A percentile compares a stretch with the other conserved stretches of the same genome.
Conservation (phyloP, 2,113 vertebrate species). For the Ornithorhynchus anatinus region DNA sequence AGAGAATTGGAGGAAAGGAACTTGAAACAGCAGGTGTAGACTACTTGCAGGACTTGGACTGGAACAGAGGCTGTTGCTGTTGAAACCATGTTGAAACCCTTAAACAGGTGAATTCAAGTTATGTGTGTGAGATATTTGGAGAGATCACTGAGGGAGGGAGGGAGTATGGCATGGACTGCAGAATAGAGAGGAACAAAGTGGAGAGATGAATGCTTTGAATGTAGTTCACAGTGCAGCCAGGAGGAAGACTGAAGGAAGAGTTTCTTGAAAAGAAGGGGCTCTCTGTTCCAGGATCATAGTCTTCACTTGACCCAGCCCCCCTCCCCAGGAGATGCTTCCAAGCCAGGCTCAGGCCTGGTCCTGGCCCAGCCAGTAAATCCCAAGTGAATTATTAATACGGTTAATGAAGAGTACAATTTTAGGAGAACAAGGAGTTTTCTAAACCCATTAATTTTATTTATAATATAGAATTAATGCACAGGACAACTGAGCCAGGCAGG, state of each 20-base stretch:
- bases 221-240: no score
- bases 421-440: slow-evolving; percentile 54
- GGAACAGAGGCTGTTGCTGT: no score
- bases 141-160: no score
- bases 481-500: slow-evolving; percentile 36
- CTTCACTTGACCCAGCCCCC: neutral
- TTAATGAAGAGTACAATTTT: slow-evolving; percentile 60
- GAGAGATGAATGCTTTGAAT: no score
- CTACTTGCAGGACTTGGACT: no score
- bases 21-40: no score
- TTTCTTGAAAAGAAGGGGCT: neutral
- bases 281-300: neutral
- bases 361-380: neutral
- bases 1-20: no score
- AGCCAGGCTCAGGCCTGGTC: neutral
- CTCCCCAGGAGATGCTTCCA: neutral
- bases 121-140: no score
- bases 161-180: no score
- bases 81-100: no score
- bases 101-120: no score
- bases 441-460: slow-evolving; percentile 69
- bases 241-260: neutral
- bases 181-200: no score
- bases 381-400: slow-evolving; percentile 46
- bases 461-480: slow-evolving; percentile 68